Conservation (phyloP, 2,797 vertebrate species). For the Telmatherina bonti region DNA sequence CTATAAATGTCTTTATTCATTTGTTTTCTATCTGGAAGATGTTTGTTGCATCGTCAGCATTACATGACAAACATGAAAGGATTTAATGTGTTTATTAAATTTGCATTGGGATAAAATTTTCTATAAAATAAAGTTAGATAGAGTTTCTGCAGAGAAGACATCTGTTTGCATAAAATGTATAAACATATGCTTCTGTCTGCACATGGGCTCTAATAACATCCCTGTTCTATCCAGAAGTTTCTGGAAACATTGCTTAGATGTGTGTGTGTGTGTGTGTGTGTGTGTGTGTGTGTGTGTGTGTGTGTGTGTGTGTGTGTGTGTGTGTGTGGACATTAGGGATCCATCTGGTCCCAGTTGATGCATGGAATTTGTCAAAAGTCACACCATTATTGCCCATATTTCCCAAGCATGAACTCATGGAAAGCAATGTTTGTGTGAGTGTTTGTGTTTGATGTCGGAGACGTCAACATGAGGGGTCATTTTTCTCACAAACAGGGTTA, state of each 20-base stretch:
- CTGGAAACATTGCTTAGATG: constrained; percentile 35
- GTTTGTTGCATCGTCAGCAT: too few species aligned
- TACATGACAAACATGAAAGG: too few species aligned
- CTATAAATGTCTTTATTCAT: too few species aligned
- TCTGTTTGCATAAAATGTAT: neutral
- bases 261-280: too few species aligned
- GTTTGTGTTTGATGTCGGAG: constrained; percentile 18
- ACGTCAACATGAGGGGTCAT: constrained; percentile 36
- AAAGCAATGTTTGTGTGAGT: neutral
- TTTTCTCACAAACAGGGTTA: constrained; percentile 7
- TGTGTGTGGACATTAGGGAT: constrained; percentile 20
- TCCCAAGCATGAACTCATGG: neutral
- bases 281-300: too few species aligned
- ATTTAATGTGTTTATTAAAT: too few species aligned
- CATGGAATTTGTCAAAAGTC: constrained; percentile 50
- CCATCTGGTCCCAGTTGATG: constrained; percentile 47
- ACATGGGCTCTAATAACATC: constrained; percentile 12
- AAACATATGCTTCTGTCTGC: neutral
- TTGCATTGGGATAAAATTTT: too few species aligned
- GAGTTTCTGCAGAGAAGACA: too few species aligned
- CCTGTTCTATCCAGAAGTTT: constrained; percentile 10
- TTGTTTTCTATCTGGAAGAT: too few species aligned
- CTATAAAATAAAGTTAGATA: too few species aligned
- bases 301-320: neutral
- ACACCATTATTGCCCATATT: constrained; percentile 44